Evolutionary conservation across 2,888 invertebrate genomes (phyloP).

Genomic region (Muscina levida): DNA sequence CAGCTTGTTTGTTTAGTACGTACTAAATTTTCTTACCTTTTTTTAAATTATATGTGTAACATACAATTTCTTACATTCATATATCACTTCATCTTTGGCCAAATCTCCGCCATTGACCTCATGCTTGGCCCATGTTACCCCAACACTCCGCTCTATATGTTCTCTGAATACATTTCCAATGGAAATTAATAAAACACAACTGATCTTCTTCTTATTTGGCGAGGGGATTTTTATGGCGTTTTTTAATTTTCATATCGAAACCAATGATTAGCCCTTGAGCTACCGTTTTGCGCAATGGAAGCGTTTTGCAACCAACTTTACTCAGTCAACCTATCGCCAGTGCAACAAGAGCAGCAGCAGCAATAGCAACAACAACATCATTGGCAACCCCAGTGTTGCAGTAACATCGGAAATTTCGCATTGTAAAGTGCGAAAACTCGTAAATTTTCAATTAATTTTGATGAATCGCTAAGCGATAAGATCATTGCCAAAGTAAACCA

Average conservation of each 20-base stretch:
- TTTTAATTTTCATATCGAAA: slow-evolving; percentile 60
- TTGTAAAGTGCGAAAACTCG: slow-evolving; percentile 70
- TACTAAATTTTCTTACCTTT: too few species aligned
- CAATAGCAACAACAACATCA: slow-evolving; percentile 21
- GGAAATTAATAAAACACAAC: slow-evolving; percentile 19
- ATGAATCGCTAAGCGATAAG: slow-evolving; percentile 69
- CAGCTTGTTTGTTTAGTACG: too few species aligned
- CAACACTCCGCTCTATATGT: background rate
- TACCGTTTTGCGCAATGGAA: slow-evolving; percentile 61
- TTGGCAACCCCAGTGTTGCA: slow-evolving; percentile 8
- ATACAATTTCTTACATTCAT: too few species aligned
- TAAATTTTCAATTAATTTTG: slow-evolving; percentile 72
- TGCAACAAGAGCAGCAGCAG: background rate
- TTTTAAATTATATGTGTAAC: too few species aligned
- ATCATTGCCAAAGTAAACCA: slow-evolving; percentile 66
- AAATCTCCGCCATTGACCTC: too few species aligned
- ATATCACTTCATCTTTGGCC: too few species aligned
- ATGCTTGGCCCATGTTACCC: too few species aligned
- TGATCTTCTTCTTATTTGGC: background rate
- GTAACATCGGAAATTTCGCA: slow-evolving; percentile 23
- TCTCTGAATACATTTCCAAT: too few species aligned
- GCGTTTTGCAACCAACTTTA: slow-evolving; percentile 7
- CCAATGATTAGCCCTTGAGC: slow-evolving; percentile 67
- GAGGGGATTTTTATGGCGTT: background rate
- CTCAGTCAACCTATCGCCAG: background rate